phyloP scores from a whole-genome alignment of 92 coral and sea anemone genomes.

The Palythoa caribaeorum region DNA sequence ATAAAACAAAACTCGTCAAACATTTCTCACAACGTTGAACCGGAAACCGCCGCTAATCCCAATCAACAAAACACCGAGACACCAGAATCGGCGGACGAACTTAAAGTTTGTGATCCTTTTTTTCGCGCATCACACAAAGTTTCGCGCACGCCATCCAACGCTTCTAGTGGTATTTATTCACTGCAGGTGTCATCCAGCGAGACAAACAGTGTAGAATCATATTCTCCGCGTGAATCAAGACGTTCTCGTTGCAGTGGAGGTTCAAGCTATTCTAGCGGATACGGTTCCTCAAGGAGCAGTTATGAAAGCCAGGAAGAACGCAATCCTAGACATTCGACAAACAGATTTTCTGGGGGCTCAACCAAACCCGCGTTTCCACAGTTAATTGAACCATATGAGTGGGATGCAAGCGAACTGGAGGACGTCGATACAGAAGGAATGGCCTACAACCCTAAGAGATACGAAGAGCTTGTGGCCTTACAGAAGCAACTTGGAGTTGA shows the following conservation, averaged over 20 bases:
- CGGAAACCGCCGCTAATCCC: constrained; percentile 50
- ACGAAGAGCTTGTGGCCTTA: constrained; percentile 56
- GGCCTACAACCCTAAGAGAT: constrained; percentile 66
- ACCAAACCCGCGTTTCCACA: constrained; percentile 54
- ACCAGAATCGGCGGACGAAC: constrained; percentile 78
- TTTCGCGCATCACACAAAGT: constrained; percentile 58
- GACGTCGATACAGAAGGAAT: constrained; percentile 66
- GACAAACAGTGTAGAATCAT: constrained; percentile 87
- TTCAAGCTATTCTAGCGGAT: constrained; percentile 72
- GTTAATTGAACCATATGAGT: constrained; percentile 83
- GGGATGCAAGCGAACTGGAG: constrained; percentile 76
- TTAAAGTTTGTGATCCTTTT: constrained; percentile 86
- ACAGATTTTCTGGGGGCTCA: constrained; percentile 49
- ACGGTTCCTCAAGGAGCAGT: constrained; percentile 69
- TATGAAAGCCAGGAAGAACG: constrained; percentile 53
- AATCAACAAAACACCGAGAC: constrained; percentile 46
- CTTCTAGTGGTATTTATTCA: constrained; percentile 86
- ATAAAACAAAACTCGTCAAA: constrained; percentile 31
- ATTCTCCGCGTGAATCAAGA: constrained; percentile 57
- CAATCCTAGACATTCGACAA: not conserved
- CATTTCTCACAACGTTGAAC: constrained; percentile 37
- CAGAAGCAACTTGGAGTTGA: constrained; percentile 77
- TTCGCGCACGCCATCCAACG: constrained; percentile 84
- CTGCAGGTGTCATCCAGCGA: constrained; percentile 88
- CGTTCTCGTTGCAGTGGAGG: constrained; percentile 74